Base-by-base conservation (phyloP, 2,888 invertebrate genomes). In the Choreutis nemorana region DNA sequence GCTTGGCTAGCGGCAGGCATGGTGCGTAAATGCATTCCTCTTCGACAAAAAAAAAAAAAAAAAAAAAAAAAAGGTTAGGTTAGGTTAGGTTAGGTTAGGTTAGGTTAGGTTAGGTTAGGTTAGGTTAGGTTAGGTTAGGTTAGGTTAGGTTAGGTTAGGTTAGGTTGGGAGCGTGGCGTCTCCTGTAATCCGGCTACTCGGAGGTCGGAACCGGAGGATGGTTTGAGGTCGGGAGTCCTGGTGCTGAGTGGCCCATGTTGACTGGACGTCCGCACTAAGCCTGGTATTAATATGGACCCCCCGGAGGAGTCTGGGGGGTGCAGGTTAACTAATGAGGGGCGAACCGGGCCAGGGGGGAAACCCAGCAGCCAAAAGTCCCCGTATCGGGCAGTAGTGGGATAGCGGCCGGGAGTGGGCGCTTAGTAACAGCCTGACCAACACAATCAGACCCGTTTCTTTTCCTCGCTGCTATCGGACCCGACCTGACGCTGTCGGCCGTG, bases 301-400 rank as follows among this genome's bases (percentile, higher is more conserved):
- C 84, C 71, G 85, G 89, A 87, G 94, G 92, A 95, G 86, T 87
- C 85, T 52, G 65, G 65, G 67, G 51, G 63, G 61, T 71, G 70
- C 77, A 78, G 78, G 95, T 96, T 90, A 83, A 85, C 87, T 90
- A 94, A 95, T 87, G 95, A 94, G 93, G 87, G 91, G 90, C 89
- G 94, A 82, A 95, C 84, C 90, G 95, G 95, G 94, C 92, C 93
- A 95, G 95, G 89, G 91, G 91, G 92, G 94, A 90, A 92, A 94
- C 92, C 87, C 91, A 95, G 94, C 95, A 96, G 94, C 93, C 94
- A 94, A 95, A 94, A 96, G 93, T 91, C 90, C 87, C 93, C 94
- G 93, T 91, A 94, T 92, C 85, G 88, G 84, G 91, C 94, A 94
- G 94, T 95, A 94, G 93, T 90, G 92, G 94, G 94, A 92, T 91